Percentiles rank a stretch among this genome's conserved stretches.
Conservation (phyloP, 2,797 vertebrate genomes). For the Falco columbarius region DNA sequence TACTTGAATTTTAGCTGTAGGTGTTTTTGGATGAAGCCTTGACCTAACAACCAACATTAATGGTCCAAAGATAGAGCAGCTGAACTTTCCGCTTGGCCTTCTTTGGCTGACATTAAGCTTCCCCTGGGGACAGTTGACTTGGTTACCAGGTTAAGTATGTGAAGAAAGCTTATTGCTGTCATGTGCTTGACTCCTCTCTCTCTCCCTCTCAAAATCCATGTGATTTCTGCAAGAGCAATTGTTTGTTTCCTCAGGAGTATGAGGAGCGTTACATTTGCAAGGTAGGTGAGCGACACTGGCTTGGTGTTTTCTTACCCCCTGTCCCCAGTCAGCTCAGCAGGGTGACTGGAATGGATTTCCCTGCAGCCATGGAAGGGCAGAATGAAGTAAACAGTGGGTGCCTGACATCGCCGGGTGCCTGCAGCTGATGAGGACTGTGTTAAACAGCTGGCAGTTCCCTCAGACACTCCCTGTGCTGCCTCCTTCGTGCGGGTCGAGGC, state of each 20-base stretch:
- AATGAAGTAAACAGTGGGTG: background rate
- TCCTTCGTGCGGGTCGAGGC: accelerated
- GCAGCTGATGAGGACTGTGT: background rate
- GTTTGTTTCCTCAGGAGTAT: background rate
- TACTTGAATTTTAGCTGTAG: conserved; percentile 80
- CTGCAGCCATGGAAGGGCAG: background rate
- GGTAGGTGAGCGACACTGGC: accelerated
- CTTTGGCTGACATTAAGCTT: conserved; percentile 69
- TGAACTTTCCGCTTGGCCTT: conserved; percentile 74
- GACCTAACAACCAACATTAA: conserved; percentile 68
- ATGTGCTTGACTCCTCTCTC: conserved; percentile 47
- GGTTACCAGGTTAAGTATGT: conserved; percentile 70
- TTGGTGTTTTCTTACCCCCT: background rate
- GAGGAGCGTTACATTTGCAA: background rate
- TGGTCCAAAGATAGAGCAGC: conserved; percentile 78
- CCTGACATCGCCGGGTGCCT: background rate
- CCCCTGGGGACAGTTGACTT: conserved; percentile 72
- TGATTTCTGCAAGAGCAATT: background rate
- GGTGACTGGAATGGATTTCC: background rate
- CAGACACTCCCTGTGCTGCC: background rate
- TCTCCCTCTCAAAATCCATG: background rate
- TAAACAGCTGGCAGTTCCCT: background rate
- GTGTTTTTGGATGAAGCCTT: conserved; percentile 73
- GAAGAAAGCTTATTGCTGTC: conserved; percentile 54
- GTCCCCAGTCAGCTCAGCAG: background rate